Evolutionary conservation across 2,888 invertebrate genomes (phyloP), one percentile per base, ranked within the genome.

Genomic region (Lasioglossum leucozonium): DNA sequence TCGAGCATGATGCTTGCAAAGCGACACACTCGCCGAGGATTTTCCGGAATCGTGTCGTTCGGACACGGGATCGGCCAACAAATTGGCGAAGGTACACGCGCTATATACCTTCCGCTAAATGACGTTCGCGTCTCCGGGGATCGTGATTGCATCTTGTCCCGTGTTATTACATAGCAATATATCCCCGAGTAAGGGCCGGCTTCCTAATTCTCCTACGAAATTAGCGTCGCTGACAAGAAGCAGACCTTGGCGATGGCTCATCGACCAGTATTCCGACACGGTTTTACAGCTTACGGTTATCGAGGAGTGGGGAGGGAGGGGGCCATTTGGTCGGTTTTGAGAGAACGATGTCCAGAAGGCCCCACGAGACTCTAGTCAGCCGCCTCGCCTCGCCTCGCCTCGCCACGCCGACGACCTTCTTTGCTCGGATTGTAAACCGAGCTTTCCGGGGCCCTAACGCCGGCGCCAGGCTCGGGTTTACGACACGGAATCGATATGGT

Each of bases 381-480:
- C 71, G 55, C 34, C 34, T 1, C 34, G 3, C 34, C 34, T 3
- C 4, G 47, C 47, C 16, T 26, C n/a, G 55, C 55, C 10, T 11
- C 4, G 44, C 44, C 44, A 16, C 4, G 55, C 26, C 65, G 30
- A 30, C 74, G 81, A 79, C 79, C 85, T 79, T 85, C 85, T 81
- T 80, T 55, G 86, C 67, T 37, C 91, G 77, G 85, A 87, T 88
- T 88, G 90, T 89, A 91, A 91, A 81, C 85, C 85, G 88, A 82
- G 84, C 90, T 84, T 87, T 82, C 84, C 85, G 82, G 79, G 72
- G 80, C 73, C 76, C 81, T 79, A 76, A 80, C 84, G 83, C 83
- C 77, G 82, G 93, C 94, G 93, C 94, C 94, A 92, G 91, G 86
- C 88, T 89, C 77, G 71, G 91, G 91, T 91, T 92, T 92, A 92